Evolutionary conservation across 1,140 invertebrate genomes (phyloP).

Genomic region (Drosophila lowei): DNA sequence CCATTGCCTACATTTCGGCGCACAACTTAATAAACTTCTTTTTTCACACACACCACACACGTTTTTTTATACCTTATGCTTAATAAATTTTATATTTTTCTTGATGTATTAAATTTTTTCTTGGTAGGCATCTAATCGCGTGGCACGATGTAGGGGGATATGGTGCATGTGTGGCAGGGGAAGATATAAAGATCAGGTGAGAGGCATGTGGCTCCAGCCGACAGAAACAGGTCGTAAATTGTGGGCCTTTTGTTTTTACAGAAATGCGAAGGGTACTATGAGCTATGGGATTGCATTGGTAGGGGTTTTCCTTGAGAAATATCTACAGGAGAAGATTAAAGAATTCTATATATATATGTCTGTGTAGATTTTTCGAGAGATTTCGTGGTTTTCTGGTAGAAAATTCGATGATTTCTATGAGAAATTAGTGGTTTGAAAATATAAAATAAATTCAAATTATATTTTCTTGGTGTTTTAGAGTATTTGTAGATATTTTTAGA

Average conservation of each 20-base stretch:
- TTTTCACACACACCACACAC: neutral
- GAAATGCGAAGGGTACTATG: neutral
- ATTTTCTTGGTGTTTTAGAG: no score
- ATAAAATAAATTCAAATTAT: no score
- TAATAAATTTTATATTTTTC: constrained; percentile 67
- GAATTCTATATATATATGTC: no score
- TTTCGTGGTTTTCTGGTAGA: no score
- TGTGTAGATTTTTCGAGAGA: no score
- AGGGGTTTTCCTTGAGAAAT: neutral
- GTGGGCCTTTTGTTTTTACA: neutral
- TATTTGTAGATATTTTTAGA: neutral
- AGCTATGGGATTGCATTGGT: neutral
- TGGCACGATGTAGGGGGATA: neutral
- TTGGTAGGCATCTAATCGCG: no score
- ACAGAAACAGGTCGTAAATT: constrained; percentile 47
- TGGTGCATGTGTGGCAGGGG: constrained; percentile 7
- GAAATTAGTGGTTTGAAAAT: no score
- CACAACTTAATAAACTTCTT: constrained; percentile 51
- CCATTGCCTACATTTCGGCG: constrained; percentile 32
- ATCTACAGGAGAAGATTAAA: neutral
- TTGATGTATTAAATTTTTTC: constrained; percentile 62
- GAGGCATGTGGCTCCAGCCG: neutral
- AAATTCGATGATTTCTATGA: no score
- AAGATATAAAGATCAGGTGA: constrained; percentile 21
- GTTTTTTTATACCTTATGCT: constrained; percentile 37